Conservation (phyloP, 1,140 invertebrate genomes). For the Achroia grisella region DNA sequence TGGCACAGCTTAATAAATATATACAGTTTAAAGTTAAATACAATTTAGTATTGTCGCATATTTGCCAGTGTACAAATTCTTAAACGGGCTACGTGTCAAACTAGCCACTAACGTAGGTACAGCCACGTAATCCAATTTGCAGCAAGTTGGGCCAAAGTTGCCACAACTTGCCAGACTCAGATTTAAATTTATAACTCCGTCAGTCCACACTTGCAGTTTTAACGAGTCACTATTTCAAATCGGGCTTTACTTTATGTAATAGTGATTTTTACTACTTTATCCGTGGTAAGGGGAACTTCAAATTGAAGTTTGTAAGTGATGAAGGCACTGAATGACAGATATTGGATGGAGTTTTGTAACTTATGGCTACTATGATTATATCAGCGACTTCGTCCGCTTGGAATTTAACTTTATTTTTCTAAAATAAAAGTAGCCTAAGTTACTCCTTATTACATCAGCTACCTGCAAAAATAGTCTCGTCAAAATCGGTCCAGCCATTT, state of each 20-base stretch:
- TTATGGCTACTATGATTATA: no score
- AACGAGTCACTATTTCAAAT: conserved; percentile 44
- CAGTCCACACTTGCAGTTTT: conserved; percentile 46
- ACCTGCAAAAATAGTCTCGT: no score
- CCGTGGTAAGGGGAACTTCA: background rate
- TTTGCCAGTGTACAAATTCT: background rate
- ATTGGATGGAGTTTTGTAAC: no score
- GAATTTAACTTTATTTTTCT: no score
- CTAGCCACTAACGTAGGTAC: conserved; percentile 18
- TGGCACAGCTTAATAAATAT: no score
- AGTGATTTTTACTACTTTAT: conserved; percentile 2
- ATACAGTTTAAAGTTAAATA: no score
- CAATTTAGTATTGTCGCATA: no score
- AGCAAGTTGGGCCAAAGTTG: conserved; percentile 34
- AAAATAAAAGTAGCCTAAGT: no score
- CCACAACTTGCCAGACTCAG: conserved; percentile 45
- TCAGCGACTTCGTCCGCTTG: no score
- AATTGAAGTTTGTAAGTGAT: background rate
- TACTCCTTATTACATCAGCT: no score
- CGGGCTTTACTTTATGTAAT: conserved; percentile 27
- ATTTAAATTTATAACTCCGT: conserved; percentile 61
- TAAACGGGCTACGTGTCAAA: conserved; percentile 21
- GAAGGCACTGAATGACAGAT: no score
- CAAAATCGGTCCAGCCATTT: no score
- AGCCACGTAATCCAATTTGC: conserved; percentile 53